Conservation (phyloP, 2,888 invertebrate species). For the Geotrupes spiniger region DNA sequence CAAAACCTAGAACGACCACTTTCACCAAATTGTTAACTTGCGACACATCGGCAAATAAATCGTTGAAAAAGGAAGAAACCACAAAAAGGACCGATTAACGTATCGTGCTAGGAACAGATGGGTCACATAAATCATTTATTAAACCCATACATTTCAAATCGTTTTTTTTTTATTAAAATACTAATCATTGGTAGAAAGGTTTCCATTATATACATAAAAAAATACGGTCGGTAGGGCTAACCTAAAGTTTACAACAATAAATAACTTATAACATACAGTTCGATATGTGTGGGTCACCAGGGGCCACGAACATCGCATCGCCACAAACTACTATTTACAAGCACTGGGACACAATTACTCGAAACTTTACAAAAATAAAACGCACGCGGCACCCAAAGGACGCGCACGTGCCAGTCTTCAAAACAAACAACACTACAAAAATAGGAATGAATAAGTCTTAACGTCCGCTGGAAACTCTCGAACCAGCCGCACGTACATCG, state of each 20-base stretch:
- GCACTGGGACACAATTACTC: conserved; percentile 8
- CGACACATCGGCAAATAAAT: too few relatives aligned
- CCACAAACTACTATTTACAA: conserved; percentile 17
- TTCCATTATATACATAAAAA: conserved; percentile 35
- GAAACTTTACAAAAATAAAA: background rate
- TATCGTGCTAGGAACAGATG: too few relatives aligned
- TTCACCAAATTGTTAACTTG: too few relatives aligned
- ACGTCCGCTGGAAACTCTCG: conserved; percentile 8
- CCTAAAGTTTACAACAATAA: conserved; percentile 23
- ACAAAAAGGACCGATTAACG: too few relatives aligned
- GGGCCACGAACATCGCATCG: conserved; percentile 11
- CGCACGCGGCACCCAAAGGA: background rate
- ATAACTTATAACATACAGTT: conserved; percentile 16
- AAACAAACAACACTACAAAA: conserved; percentile 13
- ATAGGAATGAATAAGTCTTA: conserved; percentile 17
- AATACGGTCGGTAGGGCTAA: conserved; percentile 23
- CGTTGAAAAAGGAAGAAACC: too few relatives aligned
- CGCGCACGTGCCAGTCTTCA: background rate
- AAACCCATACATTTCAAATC: conserved; percentile 5
- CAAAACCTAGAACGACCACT: too few relatives aligned
- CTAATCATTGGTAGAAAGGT: conserved; percentile 42
- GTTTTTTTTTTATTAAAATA: conserved; percentile 36
- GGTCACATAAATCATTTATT: too few relatives aligned
- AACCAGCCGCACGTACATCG: conserved; percentile 12
- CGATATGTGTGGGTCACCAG: conserved; percentile 13